Evolutionary conservation across 2,888 invertebrate genomes (phyloP), one percentile per base, ranked within the genome.

Genomic region (Protophormia terraenovae): DNA sequence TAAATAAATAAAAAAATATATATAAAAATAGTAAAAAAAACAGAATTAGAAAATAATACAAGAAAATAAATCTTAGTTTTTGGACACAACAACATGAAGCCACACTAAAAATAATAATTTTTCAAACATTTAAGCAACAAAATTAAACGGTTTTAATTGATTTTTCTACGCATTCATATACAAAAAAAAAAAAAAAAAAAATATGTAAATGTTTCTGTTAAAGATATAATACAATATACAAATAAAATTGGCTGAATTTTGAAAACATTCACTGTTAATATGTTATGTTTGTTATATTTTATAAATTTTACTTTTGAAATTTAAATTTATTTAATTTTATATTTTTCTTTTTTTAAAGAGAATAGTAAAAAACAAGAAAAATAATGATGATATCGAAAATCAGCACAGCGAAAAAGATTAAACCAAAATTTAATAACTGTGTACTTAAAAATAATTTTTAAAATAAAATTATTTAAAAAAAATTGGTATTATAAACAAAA

Each of bases 381-480:
- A 69, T 60, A 80, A 29, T 60, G 64, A 71, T 67, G 62, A 82
- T 84, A 88, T 88, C 91, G 91, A 90, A 89, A 89, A 90, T 88
- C 87, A 90, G 89, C 90, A 89, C 91, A 91, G 90, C 90, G 90
- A 91, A 91, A 88, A 86, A 79, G 76, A 83, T 83, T 87, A 47
- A 81, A 87, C 27, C 82, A 55, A 58, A 85, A 84, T 81, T 58
- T 53, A 78, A 66, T 75, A 83, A 87, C 87, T 85, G 86, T 86
- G 83, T 87, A 83, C 84, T 86, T 84, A 86, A 72, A 87, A 86
- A 22, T 87, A 72, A 73, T 32, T 38, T 14, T 55, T 60, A 24
- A 29, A 58, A 50, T 16, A 45, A 84, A 75, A 64, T 69, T 86
- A 71, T 50, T 83, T n/a, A n/a, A n/a, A 45, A 58, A 83, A 78